phyloP scores from a whole-genome alignment of 35 echinoderm and acorn worm species.

The Anneissia japonica region DNA sequence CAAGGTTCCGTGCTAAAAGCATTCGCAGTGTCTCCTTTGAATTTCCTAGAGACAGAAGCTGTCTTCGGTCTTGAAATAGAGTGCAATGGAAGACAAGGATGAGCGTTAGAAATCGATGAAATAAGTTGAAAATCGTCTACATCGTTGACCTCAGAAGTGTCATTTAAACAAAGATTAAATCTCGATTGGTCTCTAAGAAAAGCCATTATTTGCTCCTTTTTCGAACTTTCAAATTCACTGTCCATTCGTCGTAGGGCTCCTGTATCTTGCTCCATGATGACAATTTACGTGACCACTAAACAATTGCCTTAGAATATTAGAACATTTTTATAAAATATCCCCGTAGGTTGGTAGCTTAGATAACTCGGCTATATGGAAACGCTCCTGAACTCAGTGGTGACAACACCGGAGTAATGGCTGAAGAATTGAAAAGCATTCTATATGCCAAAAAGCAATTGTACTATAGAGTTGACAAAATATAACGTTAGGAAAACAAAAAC shows the following conservation, averaged over 20 bases:
- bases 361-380: too few species aligned
- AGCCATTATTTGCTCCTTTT: background rate
- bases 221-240: background rate
- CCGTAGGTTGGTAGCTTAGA: too few species aligned
- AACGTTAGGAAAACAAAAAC: too few species aligned
- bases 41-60: background rate
- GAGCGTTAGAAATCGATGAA: background rate
- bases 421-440: too few species aligned
- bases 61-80: background rate
- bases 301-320: too few species aligned
- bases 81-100: background rate
- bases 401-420: too few species aligned
- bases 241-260: background rate
- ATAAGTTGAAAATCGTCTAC: background rate
- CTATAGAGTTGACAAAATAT: too few species aligned
- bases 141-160: background rate
- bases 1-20: background rate
- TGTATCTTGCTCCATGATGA: background rate
- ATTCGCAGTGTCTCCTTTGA: background rate
- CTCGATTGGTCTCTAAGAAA: background rate
- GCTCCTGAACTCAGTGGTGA: too few species aligned
- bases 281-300: too few species aligned
- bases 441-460: too few species aligned
- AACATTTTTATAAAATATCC: too few species aligned
- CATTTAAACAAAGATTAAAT: background rate